Base-by-base conservation (phyloP, 2,113 vertebrate species). In the Menura novaehollandiae region DNA sequence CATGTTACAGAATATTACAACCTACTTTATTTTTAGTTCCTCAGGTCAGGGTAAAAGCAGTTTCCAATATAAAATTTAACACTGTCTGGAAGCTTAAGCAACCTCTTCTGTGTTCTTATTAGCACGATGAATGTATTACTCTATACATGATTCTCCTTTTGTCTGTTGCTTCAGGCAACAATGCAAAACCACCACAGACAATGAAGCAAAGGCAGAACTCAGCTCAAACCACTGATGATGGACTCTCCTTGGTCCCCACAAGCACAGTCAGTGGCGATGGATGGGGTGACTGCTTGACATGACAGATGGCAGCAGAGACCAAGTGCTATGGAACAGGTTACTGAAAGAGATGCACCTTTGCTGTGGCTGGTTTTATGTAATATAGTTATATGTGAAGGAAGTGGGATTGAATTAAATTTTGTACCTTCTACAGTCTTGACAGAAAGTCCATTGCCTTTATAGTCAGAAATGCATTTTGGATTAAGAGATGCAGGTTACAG, bases 121-220 rank as follows among this genome's bases (percentile, higher is more conserved):
- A n/a, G 14, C 6, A 56, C 6, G 2, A 11, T 56, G 28, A 47
- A 73, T 49, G 3, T 8, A 9, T n/a, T 64, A 11, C 19, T 83
- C 10, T n/a, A 3, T 44, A 10, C 14, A 16, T 37, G 32, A 26
- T 7, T 15, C 10, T 39, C 2, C 14, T 62, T 83, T 37, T 37
- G 55, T 21, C 33, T 39, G 4, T 21, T 58, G 13, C 32, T 78
- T 23, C 46, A 43, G 56, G 28, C 0, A 1, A 11, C 1, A 1
- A 2, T 14, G 17, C 3, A 19, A 33, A 55, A 15, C 35, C 2
- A 2, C 13, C 20, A 46, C 9, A 35, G 13, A 30, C 8, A 4
- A 23, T 0, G 3, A 68, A 67, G 9, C 7, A 56, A 74, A 26
- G 32, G 46, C 49, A 74, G 55, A 85, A 52, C 13, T 49, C 47